phyloP scores from a whole-genome alignment of 2,888 invertebrate species.

The Lathronympha strigana region DNA sequence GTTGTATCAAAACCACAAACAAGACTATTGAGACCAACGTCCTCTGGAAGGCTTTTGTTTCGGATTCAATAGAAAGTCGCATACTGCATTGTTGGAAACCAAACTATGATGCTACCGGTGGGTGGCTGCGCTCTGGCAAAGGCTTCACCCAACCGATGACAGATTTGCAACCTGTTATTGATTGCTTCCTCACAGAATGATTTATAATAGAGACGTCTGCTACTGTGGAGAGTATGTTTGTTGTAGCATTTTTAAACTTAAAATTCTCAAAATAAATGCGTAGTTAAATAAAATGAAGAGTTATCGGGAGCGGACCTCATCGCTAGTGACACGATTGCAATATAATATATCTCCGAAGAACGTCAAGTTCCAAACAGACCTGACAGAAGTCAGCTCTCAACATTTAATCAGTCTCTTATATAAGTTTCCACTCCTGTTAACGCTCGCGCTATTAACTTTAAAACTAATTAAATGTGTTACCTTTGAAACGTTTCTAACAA shows the following conservation, averaged over 20 bases:
- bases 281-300: background rate
- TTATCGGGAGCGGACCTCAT: background rate
- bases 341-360: constrained; percentile 13
- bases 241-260: background rate
- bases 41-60: constrained; percentile 33
- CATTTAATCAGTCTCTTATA: background rate
- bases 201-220: constrained; percentile 34
- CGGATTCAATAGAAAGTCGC: constrained; percentile 36
- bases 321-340: background rate
- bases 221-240: constrained; percentile 5
- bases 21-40: constrained; percentile 41
- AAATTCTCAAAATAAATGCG: background rate
- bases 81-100: constrained; percentile 43
- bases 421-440: background rate
- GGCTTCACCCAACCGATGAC: constrained; percentile 40
- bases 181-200: constrained; percentile 41
- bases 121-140: constrained; percentile 41
- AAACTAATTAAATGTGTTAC: background rate
- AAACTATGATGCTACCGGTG: constrained; percentile 45
- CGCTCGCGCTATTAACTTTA: background rate
- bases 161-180: constrained; percentile 45
- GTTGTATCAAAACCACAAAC: constrained; percentile 45
- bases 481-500: background rate
- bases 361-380: constrained; percentile 8
- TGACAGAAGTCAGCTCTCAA: background rate